Percentiles rank a stretch among this genome's conserved stretches.
Conservation (phyloP, 1,140 invertebrate genomes). For the Colletes latitarsis region DNA sequence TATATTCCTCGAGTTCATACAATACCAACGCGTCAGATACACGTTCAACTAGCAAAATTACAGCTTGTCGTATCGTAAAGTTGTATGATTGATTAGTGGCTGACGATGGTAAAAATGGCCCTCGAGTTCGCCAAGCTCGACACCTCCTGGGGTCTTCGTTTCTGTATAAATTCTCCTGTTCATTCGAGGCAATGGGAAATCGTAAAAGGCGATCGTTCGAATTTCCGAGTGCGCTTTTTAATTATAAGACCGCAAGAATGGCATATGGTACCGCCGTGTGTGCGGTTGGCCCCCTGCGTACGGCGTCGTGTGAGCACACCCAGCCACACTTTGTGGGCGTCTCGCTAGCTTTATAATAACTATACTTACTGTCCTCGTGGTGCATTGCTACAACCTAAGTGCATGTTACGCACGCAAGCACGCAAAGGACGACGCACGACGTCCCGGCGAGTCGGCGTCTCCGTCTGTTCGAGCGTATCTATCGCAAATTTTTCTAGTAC, state of each 20-base stretch:
- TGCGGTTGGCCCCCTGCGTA: slow-evolving; percentile 7
- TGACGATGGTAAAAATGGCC: too few species aligned
- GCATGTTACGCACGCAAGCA: slow-evolving; percentile 55
- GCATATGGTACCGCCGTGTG: slow-evolving; percentile 20
- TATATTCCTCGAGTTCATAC: too few species aligned
- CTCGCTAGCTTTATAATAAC: slow-evolving; percentile 57
- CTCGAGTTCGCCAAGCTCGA: too few species aligned
- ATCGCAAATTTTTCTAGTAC: background rate
- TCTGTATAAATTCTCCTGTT: background rate
- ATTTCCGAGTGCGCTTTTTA: slow-evolving; percentile 15
- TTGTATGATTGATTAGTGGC: too few species aligned
- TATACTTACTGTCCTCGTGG: slow-evolving; percentile 62
- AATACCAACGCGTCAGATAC: too few species aligned
- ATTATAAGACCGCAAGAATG: slow-evolving; percentile 21
- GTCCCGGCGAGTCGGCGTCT: slow-evolving; percentile 26
- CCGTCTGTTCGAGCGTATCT: slow-evolving; percentile 4
- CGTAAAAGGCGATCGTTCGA: background rate
- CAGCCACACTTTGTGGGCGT: slow-evolving; percentile 44
- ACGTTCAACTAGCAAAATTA: too few species aligned
- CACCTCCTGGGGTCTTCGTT: background rate
- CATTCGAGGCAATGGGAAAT: background rate
- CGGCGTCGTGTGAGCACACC: background rate
- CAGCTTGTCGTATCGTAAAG: too few species aligned
- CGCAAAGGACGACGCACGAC: slow-evolving; percentile 44
- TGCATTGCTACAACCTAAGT: slow-evolving; percentile 15